phyloP scores from a whole-genome alignment of 2,797 vertebrate genomes.

The Cyprinella venusta region DNA sequence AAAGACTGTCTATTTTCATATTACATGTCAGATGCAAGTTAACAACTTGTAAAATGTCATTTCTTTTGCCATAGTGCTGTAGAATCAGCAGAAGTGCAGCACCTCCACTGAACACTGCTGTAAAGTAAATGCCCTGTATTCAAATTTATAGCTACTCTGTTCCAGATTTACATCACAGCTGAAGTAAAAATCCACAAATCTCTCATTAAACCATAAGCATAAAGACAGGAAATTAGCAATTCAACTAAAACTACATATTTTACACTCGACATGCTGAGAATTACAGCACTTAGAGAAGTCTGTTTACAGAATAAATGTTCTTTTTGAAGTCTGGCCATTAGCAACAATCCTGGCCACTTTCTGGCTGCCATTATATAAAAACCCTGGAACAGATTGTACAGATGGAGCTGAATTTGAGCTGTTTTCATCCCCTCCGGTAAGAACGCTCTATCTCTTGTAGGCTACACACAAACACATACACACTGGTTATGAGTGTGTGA shows the following conservation, averaged over 20 bases:
- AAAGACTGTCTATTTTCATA: neutral
- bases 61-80: neutral
- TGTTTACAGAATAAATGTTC: slow-evolving; percentile 15
- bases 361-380: slow-evolving; percentile 41
- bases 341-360: slow-evolving; percentile 44
- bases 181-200: slow-evolving; percentile 9
- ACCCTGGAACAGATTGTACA: slow-evolving; percentile 45
- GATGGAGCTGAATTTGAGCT: slow-evolving; percentile 40
- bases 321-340: slow-evolving; percentile 36
- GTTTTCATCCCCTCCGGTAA: slow-evolving; percentile 32
- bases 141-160: slow-evolving; percentile 10
- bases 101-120: slow-evolving; percentile 2
- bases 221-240: slow-evolving; percentile 3
- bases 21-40: neutral
- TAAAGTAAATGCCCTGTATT: neutral
- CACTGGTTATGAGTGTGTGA: slow-evolving; percentile 24
- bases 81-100: neutral
- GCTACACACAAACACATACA: neutral
- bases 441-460: neutral
- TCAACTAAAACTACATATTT: neutral
- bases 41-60: neutral
- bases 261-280: neutral
- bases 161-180: neutral
- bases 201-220: neutral
- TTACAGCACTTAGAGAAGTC: neutral